Conservation (phyloP, 2,888 invertebrate species). For the Odontocolon sp. region DNA sequence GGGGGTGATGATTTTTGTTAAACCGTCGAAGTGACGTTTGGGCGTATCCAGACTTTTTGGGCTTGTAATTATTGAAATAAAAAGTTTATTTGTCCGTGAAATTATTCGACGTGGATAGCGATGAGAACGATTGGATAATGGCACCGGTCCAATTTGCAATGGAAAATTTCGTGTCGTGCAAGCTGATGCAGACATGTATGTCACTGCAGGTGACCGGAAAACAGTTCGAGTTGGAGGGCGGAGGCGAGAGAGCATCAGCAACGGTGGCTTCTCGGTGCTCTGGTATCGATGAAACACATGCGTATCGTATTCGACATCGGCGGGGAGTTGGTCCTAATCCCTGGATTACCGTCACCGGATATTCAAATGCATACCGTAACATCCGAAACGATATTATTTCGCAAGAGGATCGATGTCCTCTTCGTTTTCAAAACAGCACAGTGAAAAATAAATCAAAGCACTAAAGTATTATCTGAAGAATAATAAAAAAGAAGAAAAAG, state of each 20-base stretch:
- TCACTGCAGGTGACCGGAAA: constrained; percentile 53
- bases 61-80: constrained; percentile 56
- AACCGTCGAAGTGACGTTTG: constrained; percentile 19
- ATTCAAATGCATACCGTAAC: constrained; percentile 33
- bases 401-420: not conserved
- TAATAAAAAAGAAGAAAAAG: not conserved
- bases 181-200: constrained; percentile 56
- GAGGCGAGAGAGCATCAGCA: not conserved
- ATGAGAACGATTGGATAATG: constrained; percentile 49
- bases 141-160: constrained; percentile 55
- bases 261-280: constrained; percentile 29
- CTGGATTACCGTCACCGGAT: constrained; percentile 44
- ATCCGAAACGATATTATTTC: constrained; percentile 34
- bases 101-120: constrained; percentile 44
- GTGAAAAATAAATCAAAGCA: not conserved
- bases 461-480: not conserved
- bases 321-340: constrained; percentile 44
- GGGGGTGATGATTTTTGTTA: constrained; percentile 18
- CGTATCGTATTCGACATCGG: constrained; percentile 39
- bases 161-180: constrained; percentile 59
- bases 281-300: constrained; percentile 28
- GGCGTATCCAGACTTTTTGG: not conserved
- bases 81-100: constrained; percentile 55
- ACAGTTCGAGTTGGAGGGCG: constrained; percentile 43
- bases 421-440: not conserved